Evolutionary conservation across 2,888 invertebrate species (phyloP), one percentile per base, ranked within the genome.

Genomic region (Drosophila setosimentum): DNA sequence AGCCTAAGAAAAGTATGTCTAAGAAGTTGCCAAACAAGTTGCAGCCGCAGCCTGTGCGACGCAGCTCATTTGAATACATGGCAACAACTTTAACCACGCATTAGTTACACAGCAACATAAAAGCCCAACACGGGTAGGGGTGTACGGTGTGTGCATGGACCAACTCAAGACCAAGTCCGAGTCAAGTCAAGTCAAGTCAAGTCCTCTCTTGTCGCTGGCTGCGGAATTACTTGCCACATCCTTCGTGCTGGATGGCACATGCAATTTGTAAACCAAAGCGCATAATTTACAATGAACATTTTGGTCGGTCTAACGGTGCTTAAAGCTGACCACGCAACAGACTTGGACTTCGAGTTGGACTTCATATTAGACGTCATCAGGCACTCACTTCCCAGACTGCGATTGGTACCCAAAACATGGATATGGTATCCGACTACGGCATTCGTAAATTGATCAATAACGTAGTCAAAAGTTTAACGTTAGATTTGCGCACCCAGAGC

Each of bases 31-130:
- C 73, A 74, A 78, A 76, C 84, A 89, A 85, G 85, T 87, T 85
- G 84, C 78, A 80, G 81, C 78, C 78, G 62, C 68, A 75, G 71
- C 76, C 76, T 72, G 70, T 61, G 80, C 71, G 71, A 71, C 66
- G 77, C 71, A 65, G 73, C 89, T 85, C 85, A 85, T 89, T 85
- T 85, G 87, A 85, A 89, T 85, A 89, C 82, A 84, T 73, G 79
- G 83, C 89, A 89, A 85, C 85, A 85, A 84, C 87, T 89, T 85
- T 85, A 80, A 85, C 85, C 85, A 89, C 87, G 85, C 89, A 89
- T 85, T 85, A 85, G 86, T 84, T 83, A 82, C 77, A 83, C 76
- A 79, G 80, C 76, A 79, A 79, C 83, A 80, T 68, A 77, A 73
- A 77, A 73, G 59, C 63, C 68, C 55, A 61, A 64, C 64, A 69